phyloP scores from a whole-genome alignment of 1,140 invertebrate genomes.

The Drosophila subobscura region DNA sequence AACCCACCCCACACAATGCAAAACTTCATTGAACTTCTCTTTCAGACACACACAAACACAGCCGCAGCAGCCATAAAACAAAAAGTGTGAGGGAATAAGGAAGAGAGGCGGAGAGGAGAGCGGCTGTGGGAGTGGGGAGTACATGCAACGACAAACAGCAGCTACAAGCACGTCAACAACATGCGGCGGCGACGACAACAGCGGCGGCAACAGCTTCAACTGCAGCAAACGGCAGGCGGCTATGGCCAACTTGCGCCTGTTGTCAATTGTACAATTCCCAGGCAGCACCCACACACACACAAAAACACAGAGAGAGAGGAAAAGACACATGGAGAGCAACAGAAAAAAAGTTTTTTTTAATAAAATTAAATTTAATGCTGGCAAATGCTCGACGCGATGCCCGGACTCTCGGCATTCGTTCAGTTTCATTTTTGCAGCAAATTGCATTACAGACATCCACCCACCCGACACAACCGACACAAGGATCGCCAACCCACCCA shows the following conservation, averaged over 20 bases:
- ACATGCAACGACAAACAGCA: constrained; percentile 17
- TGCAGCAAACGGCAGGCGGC: constrained; percentile 25
- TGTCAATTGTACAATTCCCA: constrained; percentile 78
- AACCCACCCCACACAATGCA: constrained; percentile 24
- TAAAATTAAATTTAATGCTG: constrained; percentile 79
- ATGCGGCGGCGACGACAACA: constrained; percentile 68
- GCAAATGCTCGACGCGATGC: constrained; percentile 62
- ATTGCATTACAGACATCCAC: constrained; percentile 69
- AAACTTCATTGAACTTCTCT: constrained; percentile 65
- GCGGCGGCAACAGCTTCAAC: constrained; percentile 39
- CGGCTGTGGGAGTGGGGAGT: constrained; percentile 1
- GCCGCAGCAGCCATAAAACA: constrained; percentile 71
- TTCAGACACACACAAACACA: constrained; percentile 22
- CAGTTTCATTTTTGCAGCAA: constrained; percentile 69
- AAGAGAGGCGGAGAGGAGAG: constrained; percentile 11
- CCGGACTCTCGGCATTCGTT: constrained; percentile 44
- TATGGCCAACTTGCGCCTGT: constrained; percentile 60
- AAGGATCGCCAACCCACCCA: constrained; percentile 25
- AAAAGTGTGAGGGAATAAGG: constrained; percentile 12
- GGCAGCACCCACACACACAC: constrained; percentile 35
- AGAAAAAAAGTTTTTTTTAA: constrained; percentile 70
- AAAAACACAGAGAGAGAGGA: constrained; percentile 22
- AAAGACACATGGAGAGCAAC: constrained; percentile 32
- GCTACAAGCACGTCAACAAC: constrained; percentile 74
- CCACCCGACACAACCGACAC: not conserved